A percentile compares a stretch with the other conserved stretches of the same genome.
phyloP scores from a whole-genome alignment of 2,888 invertebrate genomes.

The Polyploca ridens region DNA sequence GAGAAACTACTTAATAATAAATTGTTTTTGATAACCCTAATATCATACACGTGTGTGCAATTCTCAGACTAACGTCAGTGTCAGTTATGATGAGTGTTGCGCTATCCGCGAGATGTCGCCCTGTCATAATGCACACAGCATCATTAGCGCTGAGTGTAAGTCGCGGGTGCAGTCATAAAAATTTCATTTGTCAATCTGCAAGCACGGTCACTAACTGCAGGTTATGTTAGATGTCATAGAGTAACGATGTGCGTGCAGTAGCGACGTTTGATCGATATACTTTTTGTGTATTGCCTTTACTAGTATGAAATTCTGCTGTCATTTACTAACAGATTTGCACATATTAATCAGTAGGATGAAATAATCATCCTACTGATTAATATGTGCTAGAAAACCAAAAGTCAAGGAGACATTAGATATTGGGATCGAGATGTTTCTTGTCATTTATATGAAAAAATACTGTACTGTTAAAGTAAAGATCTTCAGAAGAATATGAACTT shows the following conservation, averaged over 20 bases:
- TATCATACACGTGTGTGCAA: background rate
- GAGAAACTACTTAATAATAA: background rate
- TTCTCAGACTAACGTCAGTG: background rate
- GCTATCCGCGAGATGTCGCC: conserved; percentile 39
- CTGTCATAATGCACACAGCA: conserved; percentile 50
- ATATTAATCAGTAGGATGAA: too few species aligned
- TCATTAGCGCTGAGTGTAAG: conserved; percentile 61
- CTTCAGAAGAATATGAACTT: too few species aligned
- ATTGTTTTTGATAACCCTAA: background rate
- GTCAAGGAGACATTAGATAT: too few species aligned
- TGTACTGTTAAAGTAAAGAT: too few species aligned
- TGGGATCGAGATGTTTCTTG: too few species aligned
- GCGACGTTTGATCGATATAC: background rate
- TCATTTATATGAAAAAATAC: too few species aligned
- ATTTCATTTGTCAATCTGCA: conserved; percentile 71
- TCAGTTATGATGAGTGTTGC: conserved; percentile 2
- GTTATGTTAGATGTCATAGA: conserved; percentile 24
- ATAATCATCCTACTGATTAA: too few species aligned
- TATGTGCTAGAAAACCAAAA: too few species aligned
- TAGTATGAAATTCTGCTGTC: too few species aligned
- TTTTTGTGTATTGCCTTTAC: background rate
- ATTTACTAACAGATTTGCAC: too few species aligned
- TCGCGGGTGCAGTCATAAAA: conserved; percentile 64
- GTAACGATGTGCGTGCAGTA: conserved; percentile 1
- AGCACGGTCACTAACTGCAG: conserved; percentile 39